Percentiles rank a stretch among this genome's conserved stretches.
phyloP scores from a whole-genome alignment of 2,113 vertebrate species.

The Enhydra lutris region DNA sequence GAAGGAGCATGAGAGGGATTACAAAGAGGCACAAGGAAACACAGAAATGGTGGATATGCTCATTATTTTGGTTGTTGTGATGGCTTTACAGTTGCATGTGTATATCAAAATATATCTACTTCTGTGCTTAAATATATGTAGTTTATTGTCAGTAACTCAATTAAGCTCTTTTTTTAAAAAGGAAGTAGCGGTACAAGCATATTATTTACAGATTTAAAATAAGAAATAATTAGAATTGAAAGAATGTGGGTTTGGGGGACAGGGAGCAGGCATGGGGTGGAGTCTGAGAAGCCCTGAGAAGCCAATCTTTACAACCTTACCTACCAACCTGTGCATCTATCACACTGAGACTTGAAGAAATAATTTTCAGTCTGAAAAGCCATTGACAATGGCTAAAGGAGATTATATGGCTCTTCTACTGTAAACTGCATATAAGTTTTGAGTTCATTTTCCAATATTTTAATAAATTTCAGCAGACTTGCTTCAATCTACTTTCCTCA shows the following conservation, averaged over 20 bases:
- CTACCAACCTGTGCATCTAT: background rate
- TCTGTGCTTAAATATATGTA: background rate
- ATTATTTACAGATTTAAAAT: background rate
- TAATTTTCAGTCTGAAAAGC: background rate
- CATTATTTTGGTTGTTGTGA: background rate
- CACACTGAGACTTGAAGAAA: background rate
- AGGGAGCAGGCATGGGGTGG: background rate
- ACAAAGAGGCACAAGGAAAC: background rate
- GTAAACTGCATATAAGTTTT: background rate
- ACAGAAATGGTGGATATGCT: accelerated
- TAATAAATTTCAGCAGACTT: background rate
- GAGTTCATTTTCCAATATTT: background rate
- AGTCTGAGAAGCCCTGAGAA: accelerated
- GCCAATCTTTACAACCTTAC: background rate
- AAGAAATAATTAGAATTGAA: background rate
- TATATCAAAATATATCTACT: background rate
- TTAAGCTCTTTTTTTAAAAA: background rate
- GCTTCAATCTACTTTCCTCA: background rate
- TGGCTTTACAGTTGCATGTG: background rate
- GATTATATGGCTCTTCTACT: background rate
- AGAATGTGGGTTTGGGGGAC: background rate
- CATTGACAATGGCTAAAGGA: background rate
- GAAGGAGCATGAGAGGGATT: background rate
- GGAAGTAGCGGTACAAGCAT: background rate
- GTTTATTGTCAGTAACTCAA: background rate